phyloP scores from a whole-genome alignment of 2,797 vertebrate genomes.

The Ctenopoma kingsleyae region DNA sequence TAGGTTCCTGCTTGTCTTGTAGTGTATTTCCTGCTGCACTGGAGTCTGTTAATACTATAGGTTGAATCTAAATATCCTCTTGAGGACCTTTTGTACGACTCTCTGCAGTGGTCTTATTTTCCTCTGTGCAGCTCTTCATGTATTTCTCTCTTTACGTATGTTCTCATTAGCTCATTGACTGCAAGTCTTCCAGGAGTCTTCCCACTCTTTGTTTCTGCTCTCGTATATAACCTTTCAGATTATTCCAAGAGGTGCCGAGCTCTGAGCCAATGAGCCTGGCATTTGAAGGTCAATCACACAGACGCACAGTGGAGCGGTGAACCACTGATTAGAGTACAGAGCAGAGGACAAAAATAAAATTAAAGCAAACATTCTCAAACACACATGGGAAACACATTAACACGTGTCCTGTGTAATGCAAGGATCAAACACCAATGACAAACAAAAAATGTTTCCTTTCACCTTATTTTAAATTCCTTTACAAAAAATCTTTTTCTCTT shows the following conservation, averaged over 20 bases:
- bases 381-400: background rate
- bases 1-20: background rate
- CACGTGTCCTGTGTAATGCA: background rate
- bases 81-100: background rate
- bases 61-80: background rate
- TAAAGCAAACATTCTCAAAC: constrained; percentile 6
- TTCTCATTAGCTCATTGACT: constrained; percentile 44
- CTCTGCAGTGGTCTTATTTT: background rate
- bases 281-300: constrained; percentile 69
- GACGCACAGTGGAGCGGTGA: constrained; percentile 21
- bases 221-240: constrained; percentile 54
- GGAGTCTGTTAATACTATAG: background rate
- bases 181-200: constrained; percentile 19
- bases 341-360: constrained; percentile 21
- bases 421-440: background rate
- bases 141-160: constrained; percentile 16
- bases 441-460: background rate
- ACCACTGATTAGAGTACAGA: constrained; percentile 28
- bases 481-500: background rate
- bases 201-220: constrained; percentile 26
- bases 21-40: constrained; percentile 1
- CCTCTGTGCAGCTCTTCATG: background rate
- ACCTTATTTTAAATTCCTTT: background rate
- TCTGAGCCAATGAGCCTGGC: constrained; percentile 53
- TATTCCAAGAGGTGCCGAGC: constrained; percentile 48